These are phyloP conservation scores for Agonopterix heracliana DNA, from an alignment of 2,888 invertebrate genomes.

Conservation along the genomic window DNA sequence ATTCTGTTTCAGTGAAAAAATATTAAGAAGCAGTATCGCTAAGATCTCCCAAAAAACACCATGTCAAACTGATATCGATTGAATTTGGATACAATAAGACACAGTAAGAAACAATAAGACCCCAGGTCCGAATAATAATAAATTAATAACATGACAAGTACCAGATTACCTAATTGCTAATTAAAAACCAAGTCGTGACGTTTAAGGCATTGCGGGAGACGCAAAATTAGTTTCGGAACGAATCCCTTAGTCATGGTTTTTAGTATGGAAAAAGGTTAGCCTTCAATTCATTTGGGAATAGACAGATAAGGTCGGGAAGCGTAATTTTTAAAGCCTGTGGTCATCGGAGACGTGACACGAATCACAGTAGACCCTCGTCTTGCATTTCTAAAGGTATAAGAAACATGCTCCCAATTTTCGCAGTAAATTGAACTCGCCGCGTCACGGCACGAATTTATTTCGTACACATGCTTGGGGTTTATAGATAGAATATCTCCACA, in stretches of 20 bases:
- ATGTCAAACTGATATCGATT: no score
- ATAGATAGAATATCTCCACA: conserved; percentile 41
- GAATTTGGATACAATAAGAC: no score
- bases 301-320: conserved; percentile 29
- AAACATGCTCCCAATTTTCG: conserved; percentile 53
- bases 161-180: no score
- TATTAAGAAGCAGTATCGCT: no score
- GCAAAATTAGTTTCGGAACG: conserved; percentile 25
- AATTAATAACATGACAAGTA: no score
- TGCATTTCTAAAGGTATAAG: conserved; percentile 31
- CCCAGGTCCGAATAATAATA: no score
- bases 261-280: conserved; percentile 27
- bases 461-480: conserved; percentile 46
- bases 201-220: background rate
- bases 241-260: conserved; percentile 26
- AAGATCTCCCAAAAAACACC: no score
- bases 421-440: conserved; percentile 57
- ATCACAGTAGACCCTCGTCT: conserved; percentile 35
- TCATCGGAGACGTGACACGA: conserved; percentile 49
- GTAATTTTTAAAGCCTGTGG: conserved; percentile 48
- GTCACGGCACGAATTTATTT: conserved; percentile 54
- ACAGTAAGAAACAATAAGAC: no score
- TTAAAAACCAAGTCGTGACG: no score
- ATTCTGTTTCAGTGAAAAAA: no score
- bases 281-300: conserved; percentile 11